phyloP scores from a whole-genome alignment of 2,888 invertebrate genomes.

The Erpobdella octoculata region DNA sequence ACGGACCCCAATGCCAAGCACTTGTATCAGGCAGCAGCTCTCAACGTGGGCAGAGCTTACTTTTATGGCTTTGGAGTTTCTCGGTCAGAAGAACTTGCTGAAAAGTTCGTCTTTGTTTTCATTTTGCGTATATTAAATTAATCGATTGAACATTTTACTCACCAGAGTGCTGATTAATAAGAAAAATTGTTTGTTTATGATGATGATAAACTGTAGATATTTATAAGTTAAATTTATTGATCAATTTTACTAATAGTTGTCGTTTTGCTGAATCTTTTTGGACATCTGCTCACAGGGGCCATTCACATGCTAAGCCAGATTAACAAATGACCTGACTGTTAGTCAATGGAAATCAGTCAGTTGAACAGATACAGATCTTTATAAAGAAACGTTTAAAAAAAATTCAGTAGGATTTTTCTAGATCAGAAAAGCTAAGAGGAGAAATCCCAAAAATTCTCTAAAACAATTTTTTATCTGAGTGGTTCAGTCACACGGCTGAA shows the following conservation, averaged over 20 bases:
- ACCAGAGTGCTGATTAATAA: too few species aligned
- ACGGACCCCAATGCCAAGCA: slow-evolving; percentile 42
- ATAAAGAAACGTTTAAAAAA: too few species aligned
- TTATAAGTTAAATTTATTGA: neutral
- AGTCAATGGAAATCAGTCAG: too few species aligned
- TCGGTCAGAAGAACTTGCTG: slow-evolving; percentile 49
- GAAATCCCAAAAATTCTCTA: neutral
- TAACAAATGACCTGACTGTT: too few species aligned
- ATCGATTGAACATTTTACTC: too few species aligned
- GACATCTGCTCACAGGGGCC: too few species aligned
- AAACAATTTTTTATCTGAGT: too few species aligned
- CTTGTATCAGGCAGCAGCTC: slow-evolving; percentile 45
- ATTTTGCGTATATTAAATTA: neutral
- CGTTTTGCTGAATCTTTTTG: neutral
- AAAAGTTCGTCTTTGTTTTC: slow-evolving; percentile 41
- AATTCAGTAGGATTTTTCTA: too few species aligned
- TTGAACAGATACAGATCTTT: too few species aligned
- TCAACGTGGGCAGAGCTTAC: slow-evolving; percentile 50
- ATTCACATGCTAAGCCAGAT: too few species aligned
- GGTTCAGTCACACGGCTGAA: too few species aligned
- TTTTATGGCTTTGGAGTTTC: slow-evolving; percentile 50
- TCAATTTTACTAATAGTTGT: neutral
- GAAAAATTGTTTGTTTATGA: neutral
- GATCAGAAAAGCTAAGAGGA: too few species aligned
- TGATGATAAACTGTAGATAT: neutral